These are phyloP conservation scores for Lutjanus argentimaculatus DNA, from an alignment of 2,797 vertebrate species.

Conservation along the genomic window DNA sequence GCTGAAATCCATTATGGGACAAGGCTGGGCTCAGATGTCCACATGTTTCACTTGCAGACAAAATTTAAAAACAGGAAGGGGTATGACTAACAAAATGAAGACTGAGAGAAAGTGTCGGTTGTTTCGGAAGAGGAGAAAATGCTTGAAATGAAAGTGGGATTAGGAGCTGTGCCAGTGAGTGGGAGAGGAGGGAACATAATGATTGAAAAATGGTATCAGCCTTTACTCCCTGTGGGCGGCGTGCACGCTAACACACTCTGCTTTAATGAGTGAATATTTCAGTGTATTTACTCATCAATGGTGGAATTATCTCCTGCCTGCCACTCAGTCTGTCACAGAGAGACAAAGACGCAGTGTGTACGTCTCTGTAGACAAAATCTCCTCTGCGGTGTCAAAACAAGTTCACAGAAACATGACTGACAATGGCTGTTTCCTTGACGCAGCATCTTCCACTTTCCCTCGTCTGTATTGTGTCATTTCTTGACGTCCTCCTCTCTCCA, in stretches of 20 bases:
- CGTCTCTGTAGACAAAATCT: conserved; percentile 23
- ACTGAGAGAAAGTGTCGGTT: conserved; percentile 30
- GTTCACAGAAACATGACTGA: conserved; percentile 53
- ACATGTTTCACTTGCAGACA: conserved; percentile 29
- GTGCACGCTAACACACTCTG: conserved; percentile 37
- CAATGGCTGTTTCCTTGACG: conserved; percentile 38
- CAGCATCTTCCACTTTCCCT: conserved; percentile 26
- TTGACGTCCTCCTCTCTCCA: conserved; percentile 31
- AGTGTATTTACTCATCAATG: conserved; percentile 58
- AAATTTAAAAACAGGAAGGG: neutral
- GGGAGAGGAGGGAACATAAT: conserved; percentile 57
- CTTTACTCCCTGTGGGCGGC: conserved; percentile 49
- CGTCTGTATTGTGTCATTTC: conserved; percentile 29
- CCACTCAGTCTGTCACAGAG: conserved; percentile 43
- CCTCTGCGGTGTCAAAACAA: conserved; percentile 46
- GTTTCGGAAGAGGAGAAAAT: conserved; percentile 33
- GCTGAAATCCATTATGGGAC: conserved; percentile 47
- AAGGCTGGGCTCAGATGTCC: conserved; percentile 20
- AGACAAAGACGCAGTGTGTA: conserved; percentile 24
- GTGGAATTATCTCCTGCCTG: conserved; percentile 47
- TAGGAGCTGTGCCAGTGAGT: conserved; percentile 49
- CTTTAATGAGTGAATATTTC: conserved; percentile 57
- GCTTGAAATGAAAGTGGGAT: conserved; percentile 47
- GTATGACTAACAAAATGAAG: conserved; percentile 18
- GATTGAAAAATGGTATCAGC: conserved; percentile 59